Conservation (phyloP, 2,113 vertebrate species). For the Xyrauchen texanus region DNA sequence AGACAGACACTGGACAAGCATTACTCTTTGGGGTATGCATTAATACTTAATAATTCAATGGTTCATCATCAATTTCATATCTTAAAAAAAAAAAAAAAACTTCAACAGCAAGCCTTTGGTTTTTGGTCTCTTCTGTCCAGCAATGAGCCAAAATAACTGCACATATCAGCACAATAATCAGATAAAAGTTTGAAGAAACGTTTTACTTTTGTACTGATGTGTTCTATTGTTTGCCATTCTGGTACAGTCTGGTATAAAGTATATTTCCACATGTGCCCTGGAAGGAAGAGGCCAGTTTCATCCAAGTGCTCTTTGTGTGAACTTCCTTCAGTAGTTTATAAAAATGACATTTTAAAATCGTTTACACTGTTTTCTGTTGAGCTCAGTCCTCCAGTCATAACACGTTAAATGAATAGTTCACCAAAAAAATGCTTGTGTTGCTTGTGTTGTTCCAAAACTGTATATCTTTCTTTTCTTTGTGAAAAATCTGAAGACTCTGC, state of each 20-base stretch:
- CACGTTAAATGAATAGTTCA: not conserved
- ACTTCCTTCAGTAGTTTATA: slow-evolving; percentile 11
- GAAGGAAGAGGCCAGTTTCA: slow-evolving; percentile 41
- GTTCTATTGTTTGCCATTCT: slow-evolving; percentile 5
- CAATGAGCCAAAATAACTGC: not conserved
- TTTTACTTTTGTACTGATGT: not conserved
- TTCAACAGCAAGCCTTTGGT: not conserved
- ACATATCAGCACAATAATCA: slow-evolving; percentile 3
- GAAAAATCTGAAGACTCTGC: too few species aligned
- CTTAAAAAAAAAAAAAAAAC: too few species aligned
- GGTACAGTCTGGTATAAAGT: not conserved
- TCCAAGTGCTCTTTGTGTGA: slow-evolving; percentile 20
- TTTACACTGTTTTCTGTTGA: not conserved
- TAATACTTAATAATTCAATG: too few species aligned
- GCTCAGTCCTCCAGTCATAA: not conserved
- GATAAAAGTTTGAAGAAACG: not conserved
- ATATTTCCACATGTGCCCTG: slow-evolving; percentile 23
- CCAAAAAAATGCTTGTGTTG: too few species aligned
- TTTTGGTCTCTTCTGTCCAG: not conserved
- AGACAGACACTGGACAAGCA: too few species aligned
- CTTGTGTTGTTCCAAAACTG: too few species aligned
- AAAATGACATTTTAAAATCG: not conserved
- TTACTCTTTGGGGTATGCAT: too few species aligned
- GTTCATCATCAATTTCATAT: too few species aligned
- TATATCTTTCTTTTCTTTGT: too few species aligned